Evolutionary conservation across 2,888 invertebrate species (phyloP), one percentile per base, ranked within the genome.

Genomic region (Sussaba pulchella): DNA sequence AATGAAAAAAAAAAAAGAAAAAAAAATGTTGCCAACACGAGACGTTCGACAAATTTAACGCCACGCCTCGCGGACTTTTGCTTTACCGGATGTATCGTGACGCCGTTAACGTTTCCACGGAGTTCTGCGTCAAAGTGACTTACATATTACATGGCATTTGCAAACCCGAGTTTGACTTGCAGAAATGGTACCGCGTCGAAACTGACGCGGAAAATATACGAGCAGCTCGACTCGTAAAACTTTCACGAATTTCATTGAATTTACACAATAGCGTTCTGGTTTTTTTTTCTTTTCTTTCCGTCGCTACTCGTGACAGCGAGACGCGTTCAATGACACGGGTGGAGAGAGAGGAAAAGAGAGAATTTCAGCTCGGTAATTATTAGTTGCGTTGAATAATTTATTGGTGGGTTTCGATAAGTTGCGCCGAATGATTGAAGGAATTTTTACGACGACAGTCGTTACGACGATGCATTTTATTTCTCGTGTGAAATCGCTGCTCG

Each of bases 21-120:
- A 19, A 31, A 2, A 70, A n/a, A 26, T 52, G 47, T 31, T 17
- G 39, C 17, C 31, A 14, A 64, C 47, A 39, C 63, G 63, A 52
- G 26, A 73, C n/a, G 14, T 14, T 17, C 47, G 36, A 63, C 63
- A 61, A 76, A 70, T 76, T 69, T 75, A 61, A 43, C 41, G 50
- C 69, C 61, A 69, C 50, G 50, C 67, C 75, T 69, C 59, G 57
- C 39, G 69, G 8, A 41, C 39, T 52, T 26, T 73, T 14, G 72
- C 50, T 50, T 41, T 52, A 31, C 54, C 63, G 72, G 72, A 73
- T 64, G 72, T 31, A 31, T 70, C 76, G 76, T 77, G 76, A 64
- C 76, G 70, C 36, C 17, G 21, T 52, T 64, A 43, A 31, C 52
- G 36, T 77, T 70, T 26, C 43, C 50, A 61, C 61, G 43, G 41